Evolutionary conservation across 2,113 vertebrate species (phyloP), one percentile per base, ranked within the genome.

Genomic region (Anolis sagrei): DNA sequence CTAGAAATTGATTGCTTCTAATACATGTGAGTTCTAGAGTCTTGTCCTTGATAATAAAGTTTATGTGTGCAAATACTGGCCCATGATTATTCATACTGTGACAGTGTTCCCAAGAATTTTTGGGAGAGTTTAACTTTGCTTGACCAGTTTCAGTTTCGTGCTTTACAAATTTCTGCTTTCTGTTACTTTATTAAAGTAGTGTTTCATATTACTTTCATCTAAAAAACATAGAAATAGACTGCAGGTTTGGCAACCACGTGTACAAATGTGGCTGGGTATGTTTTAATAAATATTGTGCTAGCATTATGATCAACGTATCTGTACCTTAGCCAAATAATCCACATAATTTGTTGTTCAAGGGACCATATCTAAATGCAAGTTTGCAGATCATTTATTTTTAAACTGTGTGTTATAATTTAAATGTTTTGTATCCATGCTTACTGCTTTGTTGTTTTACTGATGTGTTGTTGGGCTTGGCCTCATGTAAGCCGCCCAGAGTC

Each of bases 341-440:
- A 49, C 36, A 44, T 64, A 29, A 76, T 21, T 11, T 34, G 29
- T 23, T 32, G 29, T 76, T 76, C 62, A 3, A 32, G 32, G 10
- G 27, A 84, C 5, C 1, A 2, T 48, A 29, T 66, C 11, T n/a
- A 3, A 54, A 3, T 75, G 80, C 2, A 74, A 36, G 54, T 34
- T 39, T 64, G 74, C 21, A 79, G 70, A 36, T 18, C 23, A 69
- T 32, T 76, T 79, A 13, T 29, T 73, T 64, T 72, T 61, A 61
- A 91, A 69, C 88, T 72, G 29, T 62, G 4, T 48, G 81, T 82
- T 86, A 87, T 79, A 27, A 91, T 82, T 29, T 75, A 88, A 86
- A 76, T 77, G 54, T 82, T 70, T 85, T 82, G 5, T 83, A 61
- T 66, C 1, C n/a, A n/a, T n/a, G n/a, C n/a, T n/a, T n/a, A n/a